Evolutionary conservation across 2,888 invertebrate genomes (phyloP), one percentile per base, ranked within the genome.

Genomic region (Petrophora chlorosata): DNA sequence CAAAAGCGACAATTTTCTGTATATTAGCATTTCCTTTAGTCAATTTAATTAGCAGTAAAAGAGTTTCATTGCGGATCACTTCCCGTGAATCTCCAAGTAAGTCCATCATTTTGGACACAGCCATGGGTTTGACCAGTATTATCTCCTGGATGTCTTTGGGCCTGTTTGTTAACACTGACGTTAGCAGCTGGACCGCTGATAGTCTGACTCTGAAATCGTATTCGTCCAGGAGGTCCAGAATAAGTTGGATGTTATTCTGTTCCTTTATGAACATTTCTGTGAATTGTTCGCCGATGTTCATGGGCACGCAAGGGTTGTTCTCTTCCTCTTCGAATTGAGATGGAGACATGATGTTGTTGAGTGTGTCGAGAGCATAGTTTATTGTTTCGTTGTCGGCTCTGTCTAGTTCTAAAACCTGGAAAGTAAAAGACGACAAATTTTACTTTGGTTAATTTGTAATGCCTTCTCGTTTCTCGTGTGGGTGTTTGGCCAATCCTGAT

Each of bases 1-100:
- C 99, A 80, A 99, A 99, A 0, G 99, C 99, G 0, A 99, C 98
- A 68, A 99, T 99, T 88, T 99, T 99, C 81, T 99, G 99, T 67
- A 99, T 98, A 79, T 98, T 99, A 0, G 98, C 96, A 87, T 99
- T 99, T 8, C 96, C 95, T 68, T 91, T 96, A 0, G 99, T 99
- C 63, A 99, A 85, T 70, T 98, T 97, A 56, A 97, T 97, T 0
- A 99, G 91, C 34, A 99, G 88, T 3, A 99, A 84, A 5, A 99
- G 85, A 0, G 97, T 97, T 88, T 99, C 98, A 78, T 99, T 99
- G 54, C 99, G 90, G 48, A 99, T 96, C 0, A 99, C 96, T 91
- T 99, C 99, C 62, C 99, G 92, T 43, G 95, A 96, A 67, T 99
- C 99, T 3, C 95, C 94, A 7, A 99, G 86, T 9, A 99, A 91